Evolutionary conservation across 2,113 vertebrate species (phyloP).

Genomic region (Saccopteryx leptura): DNA sequence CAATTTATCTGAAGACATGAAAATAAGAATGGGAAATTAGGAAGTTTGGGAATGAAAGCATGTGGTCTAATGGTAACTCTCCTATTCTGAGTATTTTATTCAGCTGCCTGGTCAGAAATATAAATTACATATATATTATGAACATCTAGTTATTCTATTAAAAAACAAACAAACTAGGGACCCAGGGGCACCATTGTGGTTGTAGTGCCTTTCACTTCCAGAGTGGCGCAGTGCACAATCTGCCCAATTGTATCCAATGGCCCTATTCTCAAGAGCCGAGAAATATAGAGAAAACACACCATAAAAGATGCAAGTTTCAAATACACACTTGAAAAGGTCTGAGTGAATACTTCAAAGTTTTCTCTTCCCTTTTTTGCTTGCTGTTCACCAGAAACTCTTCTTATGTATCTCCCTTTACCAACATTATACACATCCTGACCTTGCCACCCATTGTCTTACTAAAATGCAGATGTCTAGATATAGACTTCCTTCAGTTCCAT

Average conservation of each 20-base stretch:
- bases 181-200: not conserved
- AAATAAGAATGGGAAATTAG: not conserved
- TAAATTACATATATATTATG: constrained; percentile 32
- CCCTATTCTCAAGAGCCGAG: constrained; percentile 35
- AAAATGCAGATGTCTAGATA: not conserved
- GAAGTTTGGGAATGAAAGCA: not conserved
- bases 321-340: not conserved
- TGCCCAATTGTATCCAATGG: not conserved
- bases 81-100: not conserved
- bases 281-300: constrained; percentile 22
- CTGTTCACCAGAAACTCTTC: not conserved
- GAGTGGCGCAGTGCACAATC: fast-evolving
- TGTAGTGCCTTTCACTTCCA: not conserved
- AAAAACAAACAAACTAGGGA: not conserved
- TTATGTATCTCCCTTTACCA: not conserved
- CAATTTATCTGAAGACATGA: not conserved
- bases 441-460: not conserved
- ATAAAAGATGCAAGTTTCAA: not conserved
- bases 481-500: not conserved
- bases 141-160: constrained; percentile 58
- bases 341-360: not conserved
- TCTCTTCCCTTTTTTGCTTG: constrained; percentile 9
- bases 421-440: not conserved
- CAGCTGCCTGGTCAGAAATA: constrained; percentile 18
- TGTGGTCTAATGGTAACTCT: not conserved